Conservation (phyloP, 2,113 vertebrate genomes). For the Anarrhichthys ocellatus region DNA sequence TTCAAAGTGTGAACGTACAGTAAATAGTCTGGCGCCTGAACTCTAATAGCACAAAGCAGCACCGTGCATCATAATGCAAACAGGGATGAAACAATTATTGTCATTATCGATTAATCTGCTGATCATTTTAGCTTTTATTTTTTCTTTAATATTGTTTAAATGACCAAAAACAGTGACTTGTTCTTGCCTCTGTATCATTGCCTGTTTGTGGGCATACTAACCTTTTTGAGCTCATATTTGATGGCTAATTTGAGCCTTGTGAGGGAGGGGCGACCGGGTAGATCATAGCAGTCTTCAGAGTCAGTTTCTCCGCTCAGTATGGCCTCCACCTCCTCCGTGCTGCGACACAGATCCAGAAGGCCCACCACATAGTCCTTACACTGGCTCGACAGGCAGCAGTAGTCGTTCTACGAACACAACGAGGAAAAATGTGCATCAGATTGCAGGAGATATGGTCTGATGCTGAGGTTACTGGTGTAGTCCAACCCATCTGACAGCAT, state of each 20-base stretch:
- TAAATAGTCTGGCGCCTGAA: not conserved
- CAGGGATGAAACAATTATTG: not conserved
- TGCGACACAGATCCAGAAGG: constrained; percentile 96
- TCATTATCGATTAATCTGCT: not conserved
- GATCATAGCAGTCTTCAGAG: constrained; percentile 78
- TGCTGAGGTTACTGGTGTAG: not conserved
- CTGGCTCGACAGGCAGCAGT: constrained; percentile 95
- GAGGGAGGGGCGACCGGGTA: constrained; percentile 88
- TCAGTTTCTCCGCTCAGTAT: constrained; percentile 93
- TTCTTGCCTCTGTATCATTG: not conserved
- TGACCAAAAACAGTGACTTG: not conserved
- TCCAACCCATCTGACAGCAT: not conserved
- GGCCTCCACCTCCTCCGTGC: constrained; percentile 97
- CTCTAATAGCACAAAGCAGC: not conserved
- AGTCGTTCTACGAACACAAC: constrained; percentile 86
- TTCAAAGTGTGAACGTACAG: not conserved
- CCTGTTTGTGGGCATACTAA: constrained; percentile 59
- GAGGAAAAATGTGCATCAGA: not conserved
- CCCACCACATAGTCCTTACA: constrained; percentile 99
- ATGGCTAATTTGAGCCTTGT: constrained; percentile 96
- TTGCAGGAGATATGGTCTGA: not conserved
- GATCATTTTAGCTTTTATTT: too few species aligned
- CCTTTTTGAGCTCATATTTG: constrained; percentile 99
- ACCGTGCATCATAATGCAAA: not conserved
- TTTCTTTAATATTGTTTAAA: not conserved